Evolutionary conservation across 2,113 vertebrate genomes (phyloP).

Genomic region (Natator depressus): DNA sequence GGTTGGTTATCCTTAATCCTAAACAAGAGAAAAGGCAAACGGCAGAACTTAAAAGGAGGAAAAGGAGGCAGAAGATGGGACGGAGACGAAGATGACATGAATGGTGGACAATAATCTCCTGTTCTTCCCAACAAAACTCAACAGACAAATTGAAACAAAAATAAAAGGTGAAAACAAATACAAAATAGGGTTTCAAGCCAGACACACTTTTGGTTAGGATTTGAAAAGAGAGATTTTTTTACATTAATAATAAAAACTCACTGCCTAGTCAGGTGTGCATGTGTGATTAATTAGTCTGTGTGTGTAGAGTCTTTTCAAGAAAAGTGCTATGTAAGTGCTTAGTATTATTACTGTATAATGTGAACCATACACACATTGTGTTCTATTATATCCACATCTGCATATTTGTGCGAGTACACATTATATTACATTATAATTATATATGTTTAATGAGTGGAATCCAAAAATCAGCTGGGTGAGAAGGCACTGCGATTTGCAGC

Average conservation of each 20-base stretch:
- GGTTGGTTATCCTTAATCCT: neutral
- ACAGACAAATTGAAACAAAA: constrained; percentile 32
- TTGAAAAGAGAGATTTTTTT: constrained; percentile 64
- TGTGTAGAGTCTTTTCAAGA: constrained; percentile 35
- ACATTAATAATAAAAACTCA: constrained; percentile 22
- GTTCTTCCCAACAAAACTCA: neutral
- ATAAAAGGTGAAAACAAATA: neutral
- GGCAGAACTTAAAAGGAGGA: neutral
- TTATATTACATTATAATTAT: neutral
- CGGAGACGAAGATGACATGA: neutral
- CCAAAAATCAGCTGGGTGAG: neutral
- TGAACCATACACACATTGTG: neutral
- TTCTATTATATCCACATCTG: neutral
- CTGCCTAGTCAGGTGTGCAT: constrained; percentile 60
- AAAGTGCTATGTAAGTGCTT: neutral
- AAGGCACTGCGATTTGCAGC: rapidly evolving
- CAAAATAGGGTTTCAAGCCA: neutral
- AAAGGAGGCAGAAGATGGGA: neutral
- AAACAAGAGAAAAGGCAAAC: neutral
- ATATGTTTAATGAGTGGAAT: neutral
- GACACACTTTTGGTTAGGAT: neutral
- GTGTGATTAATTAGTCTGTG: constrained; percentile 57
- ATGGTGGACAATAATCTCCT: neutral
- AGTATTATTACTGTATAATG: neutral
- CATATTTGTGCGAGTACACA: neutral